Base-by-base conservation (phyloP, 2,113 vertebrate genomes). In the Lepus europaeus region DNA sequence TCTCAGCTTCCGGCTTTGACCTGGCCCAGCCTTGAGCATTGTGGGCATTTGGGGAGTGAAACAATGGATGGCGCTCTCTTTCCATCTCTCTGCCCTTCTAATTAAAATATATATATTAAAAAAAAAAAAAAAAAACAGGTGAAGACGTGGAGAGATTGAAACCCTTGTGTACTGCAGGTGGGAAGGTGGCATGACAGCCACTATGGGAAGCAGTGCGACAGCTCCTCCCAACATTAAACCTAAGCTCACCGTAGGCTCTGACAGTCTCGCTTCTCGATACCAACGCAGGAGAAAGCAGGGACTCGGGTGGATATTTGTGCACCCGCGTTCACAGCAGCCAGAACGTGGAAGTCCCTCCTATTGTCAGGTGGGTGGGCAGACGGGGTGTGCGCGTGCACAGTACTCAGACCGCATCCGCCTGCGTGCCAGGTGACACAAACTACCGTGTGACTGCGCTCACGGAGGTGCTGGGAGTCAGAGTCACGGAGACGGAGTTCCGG, bases 171-270 rank as follows among this genome's bases (percentile, higher is more conserved):
- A 2, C 6, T 27, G 31, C 14, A 23, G 78, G 25, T 27, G 11
- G 68, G 63, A 69, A n/a, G 29, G 23, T 53, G 31, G 69, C 66
- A 20, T 5, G 13, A 0, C 17, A 11, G 23, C 70, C 22, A 1
- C 64, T 10, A 0, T 3, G 36, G 72, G 53, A 29, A 19, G 6
- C 5, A 10, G 3, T 7, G 2, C 17, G 19, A 66, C 1, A 0
- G 17, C 12, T 22, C 25, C 86, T 87, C 33, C 20, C 3, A n/a
- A 73, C 19, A 33, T 45, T 20, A n/a, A 51, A 17, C 27, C 4
- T 16, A 45, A 63, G 69, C 20, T 45, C 5, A 84, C 53, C 70
- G 7, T 22, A 0, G 19, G 27, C 31, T 9, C n/a, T 16, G 74
- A 39, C 19, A 29, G 8, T 59, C 92, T 86, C 81, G 1, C 17